Evolutionary conservation across 2,113 vertebrate genomes (phyloP).

Genomic region (Lycaon pictus): DNA sequence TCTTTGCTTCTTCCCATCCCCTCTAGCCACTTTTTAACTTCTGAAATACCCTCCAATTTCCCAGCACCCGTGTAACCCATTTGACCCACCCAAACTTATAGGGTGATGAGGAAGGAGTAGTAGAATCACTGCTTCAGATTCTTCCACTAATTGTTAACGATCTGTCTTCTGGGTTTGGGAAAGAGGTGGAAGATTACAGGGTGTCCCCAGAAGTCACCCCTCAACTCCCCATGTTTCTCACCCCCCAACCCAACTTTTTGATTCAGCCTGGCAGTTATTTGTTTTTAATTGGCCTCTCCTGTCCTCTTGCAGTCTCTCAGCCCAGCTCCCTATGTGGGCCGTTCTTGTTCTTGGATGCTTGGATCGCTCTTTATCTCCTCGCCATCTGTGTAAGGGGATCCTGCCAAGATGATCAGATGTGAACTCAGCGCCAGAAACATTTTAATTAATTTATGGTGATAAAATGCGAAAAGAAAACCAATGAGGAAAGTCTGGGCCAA

Average conservation of each 20-base stretch:
- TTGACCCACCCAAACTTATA: background rate
- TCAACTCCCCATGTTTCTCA: background rate
- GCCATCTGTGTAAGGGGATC: conserved; percentile 77
- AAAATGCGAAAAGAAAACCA: conserved; percentile 82
- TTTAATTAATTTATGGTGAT: conserved; percentile 83
- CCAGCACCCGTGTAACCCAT: background rate
- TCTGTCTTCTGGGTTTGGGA: background rate
- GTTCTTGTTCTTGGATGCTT: conserved; percentile 73
- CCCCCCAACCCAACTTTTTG: background rate
- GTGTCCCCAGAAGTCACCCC: background rate
- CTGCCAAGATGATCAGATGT: conserved; percentile 80
- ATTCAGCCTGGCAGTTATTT: conserved; percentile 25
- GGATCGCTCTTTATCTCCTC: conserved; percentile 69
- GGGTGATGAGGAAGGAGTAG: background rate
- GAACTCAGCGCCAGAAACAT: conserved; percentile 73
- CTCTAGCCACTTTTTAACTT: background rate
- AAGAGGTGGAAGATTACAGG: background rate
- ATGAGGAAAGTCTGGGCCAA: conserved; percentile 74
- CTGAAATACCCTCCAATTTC: background rate
- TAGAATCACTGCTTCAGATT: background rate
- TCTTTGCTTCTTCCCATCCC: background rate
- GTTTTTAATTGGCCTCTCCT: background rate
- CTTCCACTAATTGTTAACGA: background rate
- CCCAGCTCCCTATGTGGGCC: conserved; percentile 66
- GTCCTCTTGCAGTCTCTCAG: background rate